Percentiles rank a stretch among this genome's conserved stretches.
These are phyloP conservation scores for Idaea aversata DNA, from an alignment of 2,888 invertebrate species.

Conservation along the genomic window DNA sequence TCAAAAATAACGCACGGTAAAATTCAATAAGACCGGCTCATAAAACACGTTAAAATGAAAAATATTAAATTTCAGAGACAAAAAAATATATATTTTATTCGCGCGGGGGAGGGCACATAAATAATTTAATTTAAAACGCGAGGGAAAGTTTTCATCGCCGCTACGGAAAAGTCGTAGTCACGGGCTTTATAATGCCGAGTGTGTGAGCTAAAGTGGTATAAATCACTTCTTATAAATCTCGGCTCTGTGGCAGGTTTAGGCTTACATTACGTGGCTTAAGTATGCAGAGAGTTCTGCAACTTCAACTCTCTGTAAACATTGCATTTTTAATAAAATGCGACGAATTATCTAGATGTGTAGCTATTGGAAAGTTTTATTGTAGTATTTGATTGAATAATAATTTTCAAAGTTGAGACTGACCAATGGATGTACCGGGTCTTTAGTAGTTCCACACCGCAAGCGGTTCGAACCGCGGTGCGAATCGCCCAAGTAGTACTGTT, in stretches of 20 bases:
- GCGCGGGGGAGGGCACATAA: slow-evolving; percentile 47
- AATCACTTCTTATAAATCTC: slow-evolving; percentile 42
- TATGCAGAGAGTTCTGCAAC: slow-evolving; percentile 8
- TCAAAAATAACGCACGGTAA: slow-evolving; percentile 66
- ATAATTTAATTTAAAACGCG: slow-evolving; percentile 61
- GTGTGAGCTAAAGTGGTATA: slow-evolving; percentile 36
- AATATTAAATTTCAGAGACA: slow-evolving; percentile 73
- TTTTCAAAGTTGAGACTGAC: too few relatives aligned
- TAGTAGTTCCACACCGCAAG: too few relatives aligned
- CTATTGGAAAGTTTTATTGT: too few relatives aligned
- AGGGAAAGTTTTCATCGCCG: slow-evolving; percentile 33
- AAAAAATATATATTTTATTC: slow-evolving; percentile 58
- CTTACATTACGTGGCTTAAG: slow-evolving; percentile 7
- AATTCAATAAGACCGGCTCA: slow-evolving; percentile 68
- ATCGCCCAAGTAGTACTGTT: neutral
- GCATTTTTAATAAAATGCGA: neutral
- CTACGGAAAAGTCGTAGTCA: slow-evolving; percentile 23
- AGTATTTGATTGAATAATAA: too few relatives aligned
- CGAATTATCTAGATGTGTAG: neutral
- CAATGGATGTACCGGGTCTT: too few relatives aligned
- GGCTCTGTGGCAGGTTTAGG: slow-evolving; percentile 26
- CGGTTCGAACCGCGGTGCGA: too few relatives aligned
- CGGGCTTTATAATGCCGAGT: slow-evolving; percentile 28
- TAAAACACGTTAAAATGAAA: slow-evolving; percentile 70
- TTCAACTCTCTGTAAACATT: neutral